Evolutionary conservation across 1,140 invertebrate genomes (phyloP).

Genomic region (Lycorma delicatula): DNA sequence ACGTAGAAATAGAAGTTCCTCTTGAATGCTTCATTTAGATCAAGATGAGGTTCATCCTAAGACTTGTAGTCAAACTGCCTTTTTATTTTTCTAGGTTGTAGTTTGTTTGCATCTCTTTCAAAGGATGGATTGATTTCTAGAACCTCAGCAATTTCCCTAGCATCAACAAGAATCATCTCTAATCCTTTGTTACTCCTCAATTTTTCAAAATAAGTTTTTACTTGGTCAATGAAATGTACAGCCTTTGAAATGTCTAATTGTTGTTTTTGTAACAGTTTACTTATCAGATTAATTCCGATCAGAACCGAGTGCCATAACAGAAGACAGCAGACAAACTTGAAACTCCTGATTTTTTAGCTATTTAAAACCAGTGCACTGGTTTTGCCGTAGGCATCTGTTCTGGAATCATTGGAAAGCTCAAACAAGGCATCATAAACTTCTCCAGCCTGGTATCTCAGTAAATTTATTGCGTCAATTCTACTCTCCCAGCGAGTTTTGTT

Average conservation of each 20-base stretch:
- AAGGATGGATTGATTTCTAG: conserved; percentile 8
- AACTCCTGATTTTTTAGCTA: conserved; percentile 10
- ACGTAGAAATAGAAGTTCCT: conserved; percentile 12
- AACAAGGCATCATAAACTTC: too few relatives aligned
- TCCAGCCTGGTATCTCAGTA: too few relatives aligned
- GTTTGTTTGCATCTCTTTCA: background rate
- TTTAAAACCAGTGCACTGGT: conserved; percentile 10
- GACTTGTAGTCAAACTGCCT: conserved; percentile 11
- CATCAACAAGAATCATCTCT: conserved; percentile 6
- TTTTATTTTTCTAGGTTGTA: conserved; percentile 3
- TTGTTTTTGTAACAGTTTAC: conserved; percentile 14
- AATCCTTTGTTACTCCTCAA: conserved; percentile 6
- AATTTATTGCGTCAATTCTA: too few relatives aligned
- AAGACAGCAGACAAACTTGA: conserved; percentile 15
- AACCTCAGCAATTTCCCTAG: conserved; percentile 15
- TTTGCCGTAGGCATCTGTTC: background rate
- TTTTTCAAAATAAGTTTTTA: conserved; percentile 4
- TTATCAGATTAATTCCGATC: conserved; percentile 15
- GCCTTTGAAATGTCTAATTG: conserved; percentile 11
- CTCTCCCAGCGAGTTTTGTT: too few relatives aligned
- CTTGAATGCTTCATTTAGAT: conserved; percentile 4
- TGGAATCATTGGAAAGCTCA: background rate
- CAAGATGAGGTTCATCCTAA: conserved; percentile 7
- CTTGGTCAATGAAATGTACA: background rate
- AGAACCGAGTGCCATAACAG: conserved; percentile 12